Base-by-base conservation (phyloP, 1,140 invertebrate species). In the Sweltsa coloradensis region DNA sequence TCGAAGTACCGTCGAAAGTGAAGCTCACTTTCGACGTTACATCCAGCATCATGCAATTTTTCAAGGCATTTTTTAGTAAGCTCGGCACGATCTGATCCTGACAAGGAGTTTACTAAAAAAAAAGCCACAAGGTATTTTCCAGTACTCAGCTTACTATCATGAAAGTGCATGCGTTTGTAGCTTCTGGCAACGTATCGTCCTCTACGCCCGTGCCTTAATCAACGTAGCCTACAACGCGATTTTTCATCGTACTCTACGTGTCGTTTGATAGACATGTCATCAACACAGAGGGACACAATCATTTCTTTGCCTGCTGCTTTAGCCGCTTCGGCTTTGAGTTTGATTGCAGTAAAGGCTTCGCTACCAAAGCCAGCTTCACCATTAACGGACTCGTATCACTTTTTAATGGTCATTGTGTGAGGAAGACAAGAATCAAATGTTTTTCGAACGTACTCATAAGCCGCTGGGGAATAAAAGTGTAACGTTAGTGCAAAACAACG, bases 251-350 rank as follows among this genome's bases (percentile, higher is more conserved):
- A 59, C 40, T 62, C 44, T n/a, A 54, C 53, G 34, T 56, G 53
- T 41, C 55, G 36, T 25, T 55, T 27, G 26, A 64, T 55, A 2
- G 53, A 37, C 55, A 65, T 63, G 49, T 63, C 56, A 47, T 62
- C 59, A 40, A 53, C 39, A 7, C 57, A 41, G 19, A 65, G 46
- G 26, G 34, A 27, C 41, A 55, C 59, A 11, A 59, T 39, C 37
- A 55, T 31, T 50, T 51, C 49, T 31, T 44, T 34, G 40, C 45
- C 25, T 14, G 36, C 45, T 18, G 29, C 18, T 24, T 42, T 18
- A 5, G 36, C 36, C 16, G 18, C 16, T 37, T 37, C 23, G 36
- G 16, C 21, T 11, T 29, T 54, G 55, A 36, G 25, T 9, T 48
- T 53, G 44, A 37, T 58, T 47, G 19, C 47, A 37, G 27, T 27